Percentiles rank a stretch among this genome's conserved stretches.
Conservation (phyloP, 2,888 invertebrate species). For the Hecatera dysodea region DNA sequence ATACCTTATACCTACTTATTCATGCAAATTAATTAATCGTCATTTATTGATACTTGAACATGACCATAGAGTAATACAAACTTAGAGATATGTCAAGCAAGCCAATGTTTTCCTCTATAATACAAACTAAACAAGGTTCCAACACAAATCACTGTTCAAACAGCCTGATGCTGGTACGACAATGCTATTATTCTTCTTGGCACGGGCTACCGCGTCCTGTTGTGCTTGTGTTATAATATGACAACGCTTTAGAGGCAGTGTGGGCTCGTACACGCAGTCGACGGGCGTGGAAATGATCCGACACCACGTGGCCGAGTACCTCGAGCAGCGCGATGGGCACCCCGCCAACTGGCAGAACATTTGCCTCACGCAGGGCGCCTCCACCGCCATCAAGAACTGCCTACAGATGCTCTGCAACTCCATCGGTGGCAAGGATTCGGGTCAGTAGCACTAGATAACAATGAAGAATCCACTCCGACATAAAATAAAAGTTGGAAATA, state of each 20-base stretch:
- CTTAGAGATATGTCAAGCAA: too few species aligned
- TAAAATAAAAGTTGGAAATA: neutral
- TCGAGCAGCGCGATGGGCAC: slow-evolving; percentile 95
- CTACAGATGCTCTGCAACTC: slow-evolving; percentile 93
- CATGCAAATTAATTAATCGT: too few species aligned
- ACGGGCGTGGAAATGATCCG: slow-evolving; percentile 97
- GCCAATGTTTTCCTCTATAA: too few species aligned
- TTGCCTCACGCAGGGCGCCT: slow-evolving; percentile 96
- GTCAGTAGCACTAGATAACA: slow-evolving; percentile 63
- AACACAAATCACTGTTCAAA: too few species aligned
- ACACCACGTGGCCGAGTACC: slow-evolving; percentile 96
- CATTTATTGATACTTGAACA: too few species aligned
- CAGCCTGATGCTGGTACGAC: too few species aligned
- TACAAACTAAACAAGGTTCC: too few species aligned
- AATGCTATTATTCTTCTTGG: too few species aligned
- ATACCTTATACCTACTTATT: too few species aligned
- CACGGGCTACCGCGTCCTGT: too few species aligned
- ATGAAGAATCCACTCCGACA: neutral
- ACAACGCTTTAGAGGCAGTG: neutral
- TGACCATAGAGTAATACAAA: too few species aligned
- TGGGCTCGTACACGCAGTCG: slow-evolving; percentile 97
- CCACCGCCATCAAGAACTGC: slow-evolving; percentile 97
- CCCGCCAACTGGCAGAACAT: slow-evolving; percentile 94
- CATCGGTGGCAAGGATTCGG: slow-evolving; percentile 90
- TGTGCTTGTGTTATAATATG: too few species aligned